Conservation (phyloP, 2,113 vertebrate genomes). For the Corydoras maculifer region DNA sequence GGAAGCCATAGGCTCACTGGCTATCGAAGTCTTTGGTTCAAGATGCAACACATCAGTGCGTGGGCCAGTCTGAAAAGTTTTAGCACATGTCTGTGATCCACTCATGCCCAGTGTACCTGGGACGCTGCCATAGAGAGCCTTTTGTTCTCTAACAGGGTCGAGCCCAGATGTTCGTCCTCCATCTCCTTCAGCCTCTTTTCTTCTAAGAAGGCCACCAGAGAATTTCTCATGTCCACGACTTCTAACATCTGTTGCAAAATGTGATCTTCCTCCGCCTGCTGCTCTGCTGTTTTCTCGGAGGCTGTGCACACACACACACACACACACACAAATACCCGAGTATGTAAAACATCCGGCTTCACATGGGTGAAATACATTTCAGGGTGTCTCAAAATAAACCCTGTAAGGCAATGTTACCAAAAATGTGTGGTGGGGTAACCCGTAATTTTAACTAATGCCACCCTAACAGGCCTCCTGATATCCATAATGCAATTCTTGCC, state of each 20-base stretch:
- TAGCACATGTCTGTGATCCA: not conserved
- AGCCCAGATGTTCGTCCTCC: slow-evolving; percentile 55
- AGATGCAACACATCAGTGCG: slow-evolving; percentile 9
- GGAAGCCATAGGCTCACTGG: not conserved
- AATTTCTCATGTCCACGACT: slow-evolving; percentile 81
- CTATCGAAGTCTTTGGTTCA: slow-evolving; percentile 27
- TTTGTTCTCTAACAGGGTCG: slow-evolving; percentile 60
- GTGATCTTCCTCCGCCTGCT: slow-evolving; percentile 63
- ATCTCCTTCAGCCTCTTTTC: slow-evolving; percentile 80
- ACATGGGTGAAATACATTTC: no score
- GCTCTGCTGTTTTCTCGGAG: slow-evolving; percentile 64
- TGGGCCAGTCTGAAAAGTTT: not conserved
- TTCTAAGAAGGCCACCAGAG: slow-evolving; percentile 79
- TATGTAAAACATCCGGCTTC: no score
- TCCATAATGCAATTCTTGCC: no score
- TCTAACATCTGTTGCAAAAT: slow-evolving; percentile 74
- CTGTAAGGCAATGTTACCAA: no score
- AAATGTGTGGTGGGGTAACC: no score
- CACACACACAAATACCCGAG: not conserved
- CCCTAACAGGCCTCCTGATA: no score
- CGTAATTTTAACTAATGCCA: no score
- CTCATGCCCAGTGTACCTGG: slow-evolving; percentile 65
- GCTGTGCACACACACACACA: slow-evolving; percentile 54
- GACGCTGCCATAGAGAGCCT: slow-evolving; percentile 53
- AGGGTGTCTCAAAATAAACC: no score